Evolutionary conservation across 2,113 vertebrate species (phyloP), one percentile per base, ranked within the genome.

Genomic region (Nannobrachium achirus): DNA sequence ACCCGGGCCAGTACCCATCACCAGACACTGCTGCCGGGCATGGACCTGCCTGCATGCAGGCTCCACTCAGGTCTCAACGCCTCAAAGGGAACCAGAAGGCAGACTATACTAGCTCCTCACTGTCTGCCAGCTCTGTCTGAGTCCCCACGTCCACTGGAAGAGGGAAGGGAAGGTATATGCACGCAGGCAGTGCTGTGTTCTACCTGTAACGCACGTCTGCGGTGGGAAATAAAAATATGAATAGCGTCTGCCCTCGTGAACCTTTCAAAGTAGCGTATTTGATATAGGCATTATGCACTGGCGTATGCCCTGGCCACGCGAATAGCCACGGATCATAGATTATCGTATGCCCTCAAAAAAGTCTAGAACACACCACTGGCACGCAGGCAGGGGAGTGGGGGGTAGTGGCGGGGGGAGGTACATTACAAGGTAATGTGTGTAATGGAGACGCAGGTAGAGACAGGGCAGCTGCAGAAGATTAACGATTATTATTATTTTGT

Each of bases 1-100:
- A 66, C 64, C 13, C n/a, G 41, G n/a, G 84, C 84, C 80, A 86
- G 83, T 85, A 71, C 83, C 71, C 80, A 77, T 81, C 77, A 88
- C 64, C 71, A 85, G 79, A 84, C 86, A 77, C 76, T 81, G 71
- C 69, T 67, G 66, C 77, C 67, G 76, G 74, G 50, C 67, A 77
- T 39, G 33, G 68, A 70, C 69, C 61, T 41, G 8, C 42, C 38
- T 41, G 56, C 2, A 16, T 44, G n/a, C 77, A 66, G 44, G 71
- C 53, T 72, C 56, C 39, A 25, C 59, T 76, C 57, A 73, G 60
- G 65, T 59, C 68, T 61, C 71, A 69, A 61, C 67, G 61, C 69
- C 64, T 75, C 75, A 63, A 55, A 77, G 48, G 73, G 65, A 79
- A 39, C 51, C 53, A 3, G 63, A 52, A n/a, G 71, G 67, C 10